Evolutionary conservation across 2,113 vertebrate genomes (phyloP), one percentile per base, ranked within the genome.

Genomic region (Chaetodon auriga): DNA sequence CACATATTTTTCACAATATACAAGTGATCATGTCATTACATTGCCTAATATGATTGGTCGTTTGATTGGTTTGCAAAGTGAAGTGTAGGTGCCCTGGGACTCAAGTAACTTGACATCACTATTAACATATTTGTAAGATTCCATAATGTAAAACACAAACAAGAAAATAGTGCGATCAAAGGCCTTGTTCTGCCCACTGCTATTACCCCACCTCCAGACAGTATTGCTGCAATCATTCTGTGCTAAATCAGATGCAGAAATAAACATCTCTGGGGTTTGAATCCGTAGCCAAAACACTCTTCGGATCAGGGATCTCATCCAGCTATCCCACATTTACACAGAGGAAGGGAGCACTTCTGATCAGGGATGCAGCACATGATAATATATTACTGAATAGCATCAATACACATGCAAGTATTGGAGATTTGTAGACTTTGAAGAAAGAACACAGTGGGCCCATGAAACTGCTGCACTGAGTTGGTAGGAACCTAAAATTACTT

Each of bases 171-270:
- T 19, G 51, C 61, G 85, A 93, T 91, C 85, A 91, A 90, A 91
- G 89, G 78, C 72, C 25, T 62, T 53, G 69, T 85, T 73, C 77
- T 86, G 62, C 87, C 85, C 73, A 76, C 81, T 90, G 86, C 74
- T 89, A 38, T 83, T 81, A 90, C 83, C 66, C 90, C 89, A 89
- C 83, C 87, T 89, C 90, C 88, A 91, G 85, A 92, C 85, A 57
- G 61, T 61, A 88, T 81, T 87, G 82, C 84, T 86, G 87, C 90
- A 90, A 89, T 91, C 86, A 90, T 63, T 89, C 83, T 83, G 82
- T 30, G 57, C 85, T 87, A 87, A 93, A 94, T 90, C 83, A 90
- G 79, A 88, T 90, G 87, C 87, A 93, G 90, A 87, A 91, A 91
- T 92, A 91, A 93, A 94, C 89, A 91, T 92, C 88, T 91, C 75